phyloP scores from a whole-genome alignment of 2,888 invertebrate genomes.

The Volucella inflata region DNA sequence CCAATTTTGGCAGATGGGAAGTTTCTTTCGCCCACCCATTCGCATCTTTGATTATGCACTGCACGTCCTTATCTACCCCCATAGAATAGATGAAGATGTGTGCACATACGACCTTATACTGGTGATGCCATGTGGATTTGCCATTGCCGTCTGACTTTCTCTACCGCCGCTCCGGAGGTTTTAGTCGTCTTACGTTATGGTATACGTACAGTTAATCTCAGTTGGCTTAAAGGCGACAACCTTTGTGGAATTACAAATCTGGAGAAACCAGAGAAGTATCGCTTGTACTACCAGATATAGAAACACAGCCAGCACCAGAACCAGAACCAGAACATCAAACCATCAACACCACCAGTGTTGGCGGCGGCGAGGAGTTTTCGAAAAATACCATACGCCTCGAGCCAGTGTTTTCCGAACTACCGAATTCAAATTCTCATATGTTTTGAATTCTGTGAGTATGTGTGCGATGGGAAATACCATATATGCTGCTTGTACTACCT shows the following conservation, averaged over 20 bases:
- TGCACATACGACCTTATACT: background rate
- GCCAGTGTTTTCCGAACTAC: slow-evolving; percentile 39
- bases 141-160: slow-evolving; percentile 1
- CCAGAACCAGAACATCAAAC: background rate
- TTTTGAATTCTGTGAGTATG: slow-evolving; percentile 9
- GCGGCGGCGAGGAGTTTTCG: slow-evolving; percentile 26
- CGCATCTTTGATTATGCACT: slow-evolving; percentile 56
- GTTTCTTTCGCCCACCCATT: slow-evolving; percentile 18
- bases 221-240: slow-evolving; percentile 75
- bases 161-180: background rate
- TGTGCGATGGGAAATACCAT: slow-evolving; percentile 10
- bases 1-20: slow-evolving; percentile 73
- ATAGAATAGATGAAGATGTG: slow-evolving; percentile 58
- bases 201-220: slow-evolving; percentile 66
- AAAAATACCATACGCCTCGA: slow-evolving; percentile 32
- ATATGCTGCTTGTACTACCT: slow-evolving; percentile 53
- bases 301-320: no score
- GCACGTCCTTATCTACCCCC: slow-evolving; percentile 71
- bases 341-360: slow-evolving; percentile 16
- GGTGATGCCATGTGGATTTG: background rate
- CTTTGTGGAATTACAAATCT: slow-evolving; percentile 73
- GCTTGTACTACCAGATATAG: no score
- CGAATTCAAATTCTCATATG: slow-evolving; percentile 64
- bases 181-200: slow-evolving; percentile 16
- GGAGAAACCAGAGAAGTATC: slow-evolving; percentile 30